Conservation (phyloP, 2,888 invertebrate species). For the Sinelater perroti region DNA sequence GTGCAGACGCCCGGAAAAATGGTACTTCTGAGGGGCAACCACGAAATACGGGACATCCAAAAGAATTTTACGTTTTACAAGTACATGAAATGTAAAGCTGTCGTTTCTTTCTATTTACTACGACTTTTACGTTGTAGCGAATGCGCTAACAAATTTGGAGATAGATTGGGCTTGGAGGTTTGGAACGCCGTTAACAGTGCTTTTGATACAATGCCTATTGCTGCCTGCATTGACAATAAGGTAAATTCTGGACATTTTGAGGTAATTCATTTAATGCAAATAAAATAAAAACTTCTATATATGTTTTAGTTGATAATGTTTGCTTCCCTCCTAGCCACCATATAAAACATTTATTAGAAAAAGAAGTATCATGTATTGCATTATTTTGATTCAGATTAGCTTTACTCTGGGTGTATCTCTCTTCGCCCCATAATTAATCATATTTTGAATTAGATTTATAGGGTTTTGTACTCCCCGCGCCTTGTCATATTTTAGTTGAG, state of each 20-base stretch:
- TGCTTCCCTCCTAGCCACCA: too few species aligned
- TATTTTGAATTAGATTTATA: too few species aligned
- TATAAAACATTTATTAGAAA: background rate
- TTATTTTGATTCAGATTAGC: too few species aligned
- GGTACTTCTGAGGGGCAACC: constrained; percentile 75
- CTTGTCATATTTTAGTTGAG: too few species aligned
- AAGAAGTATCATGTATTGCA: background rate
- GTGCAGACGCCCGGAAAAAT: constrained; percentile 72
- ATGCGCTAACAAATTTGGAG: constrained; percentile 74
- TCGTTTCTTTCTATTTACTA: background rate
- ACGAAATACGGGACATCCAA: constrained; percentile 78
- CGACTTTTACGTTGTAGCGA: constrained; percentile 63
- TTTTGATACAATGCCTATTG: constrained; percentile 77
- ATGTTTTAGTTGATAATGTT: too few species aligned
- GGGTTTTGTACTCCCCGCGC: too few species aligned
- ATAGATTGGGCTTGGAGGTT: constrained; percentile 67
- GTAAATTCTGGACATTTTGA: too few species aligned
- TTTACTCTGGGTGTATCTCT: too few species aligned
- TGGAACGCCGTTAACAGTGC: constrained; percentile 76
- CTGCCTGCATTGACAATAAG: constrained; percentile 77
- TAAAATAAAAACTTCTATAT: too few species aligned
- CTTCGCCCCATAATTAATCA: too few species aligned
- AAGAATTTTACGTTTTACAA: constrained; percentile 76
- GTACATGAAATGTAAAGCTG: constrained; percentile 57
- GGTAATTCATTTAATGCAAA: too few species aligned